A percentile compares a stretch with the other conserved stretches of the same genome.
Evolutionary conservation across 2,888 invertebrate species (phyloP).

Genomic region (Zele albiditarsus): DNA sequence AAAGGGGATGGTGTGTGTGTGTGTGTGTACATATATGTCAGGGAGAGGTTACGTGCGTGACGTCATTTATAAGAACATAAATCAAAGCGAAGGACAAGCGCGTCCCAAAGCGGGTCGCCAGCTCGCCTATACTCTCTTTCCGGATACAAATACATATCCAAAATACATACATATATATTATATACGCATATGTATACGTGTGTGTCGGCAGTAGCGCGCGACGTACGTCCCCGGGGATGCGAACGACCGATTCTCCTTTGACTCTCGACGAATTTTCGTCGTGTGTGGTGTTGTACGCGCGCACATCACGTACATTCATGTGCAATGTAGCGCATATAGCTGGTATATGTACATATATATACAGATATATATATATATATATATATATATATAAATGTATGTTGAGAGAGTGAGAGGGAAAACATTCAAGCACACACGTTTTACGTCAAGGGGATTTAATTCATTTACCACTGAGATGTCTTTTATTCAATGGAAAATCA

Average conservation of each 20-base stretch:
- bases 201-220: conserved; percentile 14
- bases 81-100: conserved; percentile 71
- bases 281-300: conserved; percentile 23
- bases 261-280: conserved; percentile 40
- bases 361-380: not conserved
- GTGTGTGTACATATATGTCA: conserved; percentile 26
- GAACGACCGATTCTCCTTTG: conserved; percentile 44
- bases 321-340: conserved; percentile 41
- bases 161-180: not conserved
- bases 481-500: conserved; percentile 1
- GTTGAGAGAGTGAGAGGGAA: not conserved
- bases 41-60: conserved; percentile 67
- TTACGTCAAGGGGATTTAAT: conserved; percentile 24
- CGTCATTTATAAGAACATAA: conserved; percentile 73
- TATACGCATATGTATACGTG: not conserved
- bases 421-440: not conserved
- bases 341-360: conserved; percentile 24
- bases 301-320: conserved; percentile 27
- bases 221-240: conserved; percentile 29
- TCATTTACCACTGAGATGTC: not conserved
- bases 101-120: conserved; percentile 43
- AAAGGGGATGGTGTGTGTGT: conserved; percentile 50
- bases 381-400: not conserved
- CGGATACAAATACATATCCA: conserved; percentile 43
- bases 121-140: conserved; percentile 37